Conservation (phyloP, 2,797 vertebrate species). For the Bovichtus variegatus region DNA sequence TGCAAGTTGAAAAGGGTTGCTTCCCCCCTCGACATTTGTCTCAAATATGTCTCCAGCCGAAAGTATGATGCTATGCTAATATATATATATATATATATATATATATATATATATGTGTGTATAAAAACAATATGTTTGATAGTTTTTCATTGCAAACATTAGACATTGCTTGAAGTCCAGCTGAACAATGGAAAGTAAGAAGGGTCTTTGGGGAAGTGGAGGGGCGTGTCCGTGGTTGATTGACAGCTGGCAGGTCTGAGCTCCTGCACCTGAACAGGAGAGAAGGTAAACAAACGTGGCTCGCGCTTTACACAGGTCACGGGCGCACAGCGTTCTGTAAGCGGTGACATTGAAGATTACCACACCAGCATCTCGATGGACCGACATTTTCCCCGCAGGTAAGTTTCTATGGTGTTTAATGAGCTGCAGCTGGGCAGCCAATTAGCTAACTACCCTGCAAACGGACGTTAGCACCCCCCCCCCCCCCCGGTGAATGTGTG, state of each 20-base stretch:
- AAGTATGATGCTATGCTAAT: background rate
- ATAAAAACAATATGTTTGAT: background rate
- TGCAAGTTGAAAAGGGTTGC: slow-evolving; percentile 6
- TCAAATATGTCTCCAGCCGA: slow-evolving; percentile 14
- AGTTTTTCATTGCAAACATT: background rate
- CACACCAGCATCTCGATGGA: background rate
- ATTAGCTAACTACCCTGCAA: background rate
- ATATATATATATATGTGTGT: too few species aligned
- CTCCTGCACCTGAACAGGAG: background rate
- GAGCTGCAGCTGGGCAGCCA: background rate
- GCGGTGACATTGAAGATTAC: background rate
- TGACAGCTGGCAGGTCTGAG: background rate
- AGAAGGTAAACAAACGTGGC: background rate
- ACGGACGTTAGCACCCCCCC: background rate
- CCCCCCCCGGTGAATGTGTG: background rate
- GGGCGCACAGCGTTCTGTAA: background rate
- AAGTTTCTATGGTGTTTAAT: background rate
- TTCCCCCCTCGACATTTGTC: slow-evolving; percentile 11
- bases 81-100: too few species aligned
- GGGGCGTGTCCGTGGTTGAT: background rate
- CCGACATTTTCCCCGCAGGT: background rate
- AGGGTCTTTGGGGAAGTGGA: background rate
- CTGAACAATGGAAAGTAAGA: background rate
- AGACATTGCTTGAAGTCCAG: background rate
- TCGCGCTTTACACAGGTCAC: too few species aligned